phyloP scores from a whole-genome alignment of 2,113 vertebrate genomes.

The Ascaphus truei region DNA sequence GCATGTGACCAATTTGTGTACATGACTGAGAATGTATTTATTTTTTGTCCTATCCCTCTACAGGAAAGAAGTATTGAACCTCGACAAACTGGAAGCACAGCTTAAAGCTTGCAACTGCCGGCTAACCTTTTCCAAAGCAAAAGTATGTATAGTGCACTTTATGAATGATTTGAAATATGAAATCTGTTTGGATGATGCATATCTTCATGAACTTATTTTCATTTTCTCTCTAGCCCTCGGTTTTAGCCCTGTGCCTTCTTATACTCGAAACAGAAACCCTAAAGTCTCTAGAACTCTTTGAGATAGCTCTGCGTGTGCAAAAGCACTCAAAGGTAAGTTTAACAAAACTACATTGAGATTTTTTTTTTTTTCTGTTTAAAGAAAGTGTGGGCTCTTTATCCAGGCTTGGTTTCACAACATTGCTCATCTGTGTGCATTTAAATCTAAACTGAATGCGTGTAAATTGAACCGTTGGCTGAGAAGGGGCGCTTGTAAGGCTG shows the following conservation, averaged over 20 bases:
- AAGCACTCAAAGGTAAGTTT: slow-evolving; percentile 82
- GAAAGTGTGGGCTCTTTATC: too few species aligned
- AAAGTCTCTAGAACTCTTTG: slow-evolving; percentile 79
- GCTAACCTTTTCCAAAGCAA: slow-evolving; percentile 92
- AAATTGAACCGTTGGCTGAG: too few species aligned
- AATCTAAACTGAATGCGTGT: too few species aligned
- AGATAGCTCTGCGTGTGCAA: slow-evolving; percentile 81
- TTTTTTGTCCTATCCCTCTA: slow-evolving; percentile 39
- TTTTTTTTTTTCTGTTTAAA: too few species aligned
- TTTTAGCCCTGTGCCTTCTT: slow-evolving; percentile 90
- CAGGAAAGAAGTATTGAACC: slow-evolving; percentile 82
- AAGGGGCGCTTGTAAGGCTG: too few species aligned
- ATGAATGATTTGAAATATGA: too few species aligned
- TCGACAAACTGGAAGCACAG: slow-evolving; percentile 93
- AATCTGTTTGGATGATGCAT: background rate
- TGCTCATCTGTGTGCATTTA: too few species aligned
- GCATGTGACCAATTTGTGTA: too few species aligned
- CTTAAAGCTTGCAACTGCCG: slow-evolving; percentile 94
- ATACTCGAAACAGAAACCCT: slow-evolving; percentile 82
- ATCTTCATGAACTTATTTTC: background rate
- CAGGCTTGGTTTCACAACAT: too few species aligned
- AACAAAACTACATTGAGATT: background rate
- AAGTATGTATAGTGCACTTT: slow-evolving; percentile 65
- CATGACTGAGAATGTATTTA: background rate
- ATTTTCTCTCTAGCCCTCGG: slow-evolving; percentile 74